Percentiles rank a stretch among this genome's conserved stretches.
Evolutionary conservation across 2,888 invertebrate species (phyloP).

Genomic region (Acanthoscelides obtectus): DNA sequence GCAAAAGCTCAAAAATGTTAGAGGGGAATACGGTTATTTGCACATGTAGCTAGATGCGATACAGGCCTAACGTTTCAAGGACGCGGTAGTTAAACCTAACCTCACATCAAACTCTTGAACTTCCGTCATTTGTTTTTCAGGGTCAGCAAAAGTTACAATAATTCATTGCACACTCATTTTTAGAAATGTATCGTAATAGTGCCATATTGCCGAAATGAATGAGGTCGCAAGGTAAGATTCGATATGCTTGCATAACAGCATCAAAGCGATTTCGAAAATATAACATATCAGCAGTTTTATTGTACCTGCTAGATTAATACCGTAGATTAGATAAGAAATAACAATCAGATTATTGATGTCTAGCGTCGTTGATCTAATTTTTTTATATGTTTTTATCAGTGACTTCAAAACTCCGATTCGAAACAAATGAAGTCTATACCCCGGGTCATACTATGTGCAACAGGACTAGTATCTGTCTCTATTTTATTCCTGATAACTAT

Average conservation of each 20-base stretch:
- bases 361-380: not conserved
- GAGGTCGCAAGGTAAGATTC: not conserved
- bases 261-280: not conserved
- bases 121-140: not conserved
- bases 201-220: not conserved
- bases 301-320: not conserved
- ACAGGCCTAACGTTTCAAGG: not conserved
- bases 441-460: conserved; percentile 12
- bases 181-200: not conserved
- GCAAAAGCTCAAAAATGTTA: not conserved
- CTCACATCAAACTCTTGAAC: not conserved
- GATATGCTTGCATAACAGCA: not conserved
- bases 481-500: conserved; percentile 20
- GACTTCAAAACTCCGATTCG: conserved; percentile 3
- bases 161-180: not conserved
- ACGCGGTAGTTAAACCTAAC: not conserved
- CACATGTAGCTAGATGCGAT: not conserved
- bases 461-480: conserved; percentile 13
- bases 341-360: not conserved
- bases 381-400: conserved; percentile 5
- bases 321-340: not conserved
- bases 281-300: not conserved
- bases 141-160: not conserved
- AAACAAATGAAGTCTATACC: conserved; percentile 16
- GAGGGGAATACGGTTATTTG: not conserved